A percentile compares a stretch with the other conserved stretches of the same genome.
Evolutionary conservation across 2,888 invertebrate genomes (phyloP).

Genomic region (Achlya flavicornis): DNA sequence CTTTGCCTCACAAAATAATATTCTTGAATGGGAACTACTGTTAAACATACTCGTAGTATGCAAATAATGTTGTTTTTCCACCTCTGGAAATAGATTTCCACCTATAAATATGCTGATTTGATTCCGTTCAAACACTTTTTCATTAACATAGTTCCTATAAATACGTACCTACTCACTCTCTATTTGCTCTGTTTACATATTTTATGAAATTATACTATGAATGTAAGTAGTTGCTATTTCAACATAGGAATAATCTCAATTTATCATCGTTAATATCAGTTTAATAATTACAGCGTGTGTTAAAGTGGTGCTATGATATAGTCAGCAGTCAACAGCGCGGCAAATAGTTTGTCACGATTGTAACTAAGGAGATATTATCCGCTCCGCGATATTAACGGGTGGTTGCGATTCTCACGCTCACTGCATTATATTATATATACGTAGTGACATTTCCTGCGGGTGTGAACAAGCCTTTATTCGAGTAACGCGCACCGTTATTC

Average conservation of each 20-base stretch:
- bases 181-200: background rate
- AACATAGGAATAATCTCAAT: background rate
- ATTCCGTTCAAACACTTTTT: background rate
- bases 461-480: conserved; percentile 53
- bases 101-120: background rate
- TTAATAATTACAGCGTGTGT: conserved; percentile 55
- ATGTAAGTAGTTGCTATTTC: background rate
- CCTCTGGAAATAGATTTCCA: background rate
- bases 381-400: conserved; percentile 50
- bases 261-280: conserved; percentile 37
- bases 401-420: conserved; percentile 65
- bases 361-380: conserved; percentile 62
- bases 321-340: conserved; percentile 56
- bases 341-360: conserved; percentile 69
- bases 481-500: conserved; percentile 62
- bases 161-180: background rate
- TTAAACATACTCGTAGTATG: no score
- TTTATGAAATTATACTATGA: background rate
- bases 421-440: conserved; percentile 44
- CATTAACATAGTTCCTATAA: background rate
- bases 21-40: no score
- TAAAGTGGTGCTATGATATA: conserved; percentile 50
- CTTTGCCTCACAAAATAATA: no score
- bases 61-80: no score
- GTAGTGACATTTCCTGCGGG: conserved; percentile 57